Conservation (phyloP, 2,113 vertebrate species). For the Rhynchomys soricoides region DNA sequence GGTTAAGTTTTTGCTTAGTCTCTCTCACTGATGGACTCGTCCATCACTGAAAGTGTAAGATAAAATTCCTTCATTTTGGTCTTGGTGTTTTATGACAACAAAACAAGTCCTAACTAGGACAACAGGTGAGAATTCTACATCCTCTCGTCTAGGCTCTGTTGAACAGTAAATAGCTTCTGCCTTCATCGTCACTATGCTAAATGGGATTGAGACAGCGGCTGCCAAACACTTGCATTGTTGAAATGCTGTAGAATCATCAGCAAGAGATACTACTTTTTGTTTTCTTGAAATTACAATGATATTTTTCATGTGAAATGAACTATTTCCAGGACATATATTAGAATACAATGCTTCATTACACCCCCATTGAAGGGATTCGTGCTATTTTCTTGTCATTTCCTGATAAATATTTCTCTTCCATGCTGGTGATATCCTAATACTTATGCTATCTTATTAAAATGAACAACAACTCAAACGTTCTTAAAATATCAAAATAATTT, state of each 20-base stretch:
- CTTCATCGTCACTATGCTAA: background rate
- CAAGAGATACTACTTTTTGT: background rate
- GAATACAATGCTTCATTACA: background rate
- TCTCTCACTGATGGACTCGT: background rate
- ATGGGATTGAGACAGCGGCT: background rate
- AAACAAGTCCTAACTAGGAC: background rate
- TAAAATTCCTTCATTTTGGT: background rate
- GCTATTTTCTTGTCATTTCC: slow-evolving; percentile 31
- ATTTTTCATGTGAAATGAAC: background rate
- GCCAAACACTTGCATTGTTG: background rate
- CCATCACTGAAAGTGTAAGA: background rate
- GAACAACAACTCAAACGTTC: background rate
- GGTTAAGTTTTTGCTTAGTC: background rate
- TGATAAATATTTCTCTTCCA: slow-evolving; percentile 9
- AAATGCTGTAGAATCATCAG: background rate
- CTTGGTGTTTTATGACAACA: background rate
- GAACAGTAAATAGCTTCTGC: background rate
- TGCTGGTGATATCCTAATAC: background rate
- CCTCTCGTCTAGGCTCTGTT: background rate
- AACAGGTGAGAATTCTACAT: background rate
- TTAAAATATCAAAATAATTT: background rate
- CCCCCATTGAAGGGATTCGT: background rate
- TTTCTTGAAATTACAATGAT: background rate
- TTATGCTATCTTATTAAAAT: background rate
- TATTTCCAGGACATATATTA: background rate